Base-by-base conservation (phyloP, 2,113 vertebrate species). In the Cercocebus atys region DNA sequence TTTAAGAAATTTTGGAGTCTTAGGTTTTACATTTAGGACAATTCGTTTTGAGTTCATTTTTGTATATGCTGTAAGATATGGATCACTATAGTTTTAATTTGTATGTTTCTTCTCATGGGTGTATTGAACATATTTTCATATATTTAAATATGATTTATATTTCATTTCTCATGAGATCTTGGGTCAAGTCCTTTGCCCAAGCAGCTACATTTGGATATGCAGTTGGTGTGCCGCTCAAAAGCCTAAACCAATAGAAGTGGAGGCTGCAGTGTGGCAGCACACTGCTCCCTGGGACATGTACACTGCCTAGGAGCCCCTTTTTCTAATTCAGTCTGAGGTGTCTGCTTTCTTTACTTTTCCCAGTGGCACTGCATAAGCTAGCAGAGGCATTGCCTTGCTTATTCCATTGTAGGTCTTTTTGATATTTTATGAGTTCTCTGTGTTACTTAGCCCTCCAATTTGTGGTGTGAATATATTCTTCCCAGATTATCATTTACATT, bases 21-120 rank as follows among this genome's bases (percentile, higher is more conserved):
- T 82, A 82, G 17, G 17, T 88, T 92, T 95, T 88, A 68, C 25
- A n/a, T 93, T 88, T 92, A 61, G n/a, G 76, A 88, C 55, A 75
- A 76, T 55, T 2, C 68, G 76, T 76, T 76, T 93, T 35, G 83
- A 88, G 66, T 64, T 66, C n/a, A n/a, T 82, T 92, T 87, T 86
- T 95, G 72, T 79, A 68, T 79, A 40, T 20, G 25, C 61, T 6
- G 61, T 64, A 32, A 64, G 61, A 64, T 52, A 43, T 12, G 43
- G 43, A n/a, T 81, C 35, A 64, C 50, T 73, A 81, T 25, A 27
- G 43, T 47, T 95, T 92, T 72, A 35, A 86, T 79, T 72, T 92
- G 73, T 87, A 27, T 2, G 0, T 80, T 50, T 84, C 20, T 90
- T 66, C 52, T 82, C 43, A 72, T 18, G 10, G 35, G 16, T 50